Percentiles rank a stretch among this genome's conserved stretches.
Conservation (phyloP, 2,113 vertebrate species). For the Ascaphus truei region DNA sequence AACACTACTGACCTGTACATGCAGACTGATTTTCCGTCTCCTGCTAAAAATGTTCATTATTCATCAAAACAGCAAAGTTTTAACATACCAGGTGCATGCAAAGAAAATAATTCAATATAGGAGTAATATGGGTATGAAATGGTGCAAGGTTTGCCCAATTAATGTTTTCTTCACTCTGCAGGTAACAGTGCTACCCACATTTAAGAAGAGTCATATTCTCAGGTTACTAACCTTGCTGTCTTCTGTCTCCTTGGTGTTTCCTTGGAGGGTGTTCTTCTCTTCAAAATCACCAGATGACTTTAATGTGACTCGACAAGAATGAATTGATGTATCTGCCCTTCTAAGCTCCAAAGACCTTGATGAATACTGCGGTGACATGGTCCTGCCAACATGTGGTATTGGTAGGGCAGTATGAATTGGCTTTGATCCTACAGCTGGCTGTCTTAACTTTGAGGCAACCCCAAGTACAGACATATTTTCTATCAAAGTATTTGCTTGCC, state of each 20-base stretch:
- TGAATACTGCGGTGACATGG: conserved; percentile 62
- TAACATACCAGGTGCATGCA: too few species aligned
- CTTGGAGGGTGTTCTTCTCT: conserved; percentile 62
- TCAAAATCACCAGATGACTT: conserved; percentile 72
- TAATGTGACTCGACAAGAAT: conserved; percentile 81
- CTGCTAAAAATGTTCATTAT: too few species aligned
- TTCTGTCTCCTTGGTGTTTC: conserved; percentile 70
- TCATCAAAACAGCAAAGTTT: too few species aligned
- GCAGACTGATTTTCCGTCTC: too few species aligned
- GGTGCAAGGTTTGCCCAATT: too few species aligned
- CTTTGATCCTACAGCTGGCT: conserved; percentile 78
- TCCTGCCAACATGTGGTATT: conserved; percentile 73
- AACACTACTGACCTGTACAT: too few species aligned
- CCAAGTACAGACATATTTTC: conserved; percentile 92
- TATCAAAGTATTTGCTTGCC: conserved; percentile 51
- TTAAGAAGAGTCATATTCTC: too few species aligned
- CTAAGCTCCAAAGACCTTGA: conserved; percentile 68
- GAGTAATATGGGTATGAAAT: too few species aligned
- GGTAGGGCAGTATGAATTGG: conserved; percentile 86
- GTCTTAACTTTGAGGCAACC: conserved; percentile 88
- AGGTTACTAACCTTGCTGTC: conserved; percentile 93
- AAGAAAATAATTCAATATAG: too few species aligned
- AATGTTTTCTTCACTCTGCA: too few species aligned
- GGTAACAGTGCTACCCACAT: too few species aligned
- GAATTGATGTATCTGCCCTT: conserved; percentile 54